Conservation (phyloP, 2,113 vertebrate genomes). For the Thryonomys swinderianus region DNA sequence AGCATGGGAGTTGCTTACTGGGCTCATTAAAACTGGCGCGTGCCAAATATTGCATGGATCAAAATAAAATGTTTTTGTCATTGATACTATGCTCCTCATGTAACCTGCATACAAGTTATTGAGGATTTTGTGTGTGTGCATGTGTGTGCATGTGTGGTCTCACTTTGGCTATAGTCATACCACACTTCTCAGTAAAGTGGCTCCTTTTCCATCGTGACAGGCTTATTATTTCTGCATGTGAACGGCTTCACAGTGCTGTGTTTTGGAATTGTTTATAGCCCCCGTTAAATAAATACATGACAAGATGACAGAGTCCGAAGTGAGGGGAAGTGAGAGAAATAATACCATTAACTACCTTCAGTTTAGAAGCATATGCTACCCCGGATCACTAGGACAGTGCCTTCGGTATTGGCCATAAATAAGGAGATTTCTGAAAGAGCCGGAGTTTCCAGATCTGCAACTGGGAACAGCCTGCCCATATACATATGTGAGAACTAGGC, state of each 20-base stretch:
- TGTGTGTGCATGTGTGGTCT: neutral
- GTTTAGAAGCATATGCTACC: neutral
- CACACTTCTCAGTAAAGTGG: conserved; percentile 29
- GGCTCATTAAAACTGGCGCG: conserved; percentile 54
- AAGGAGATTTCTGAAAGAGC: neutral
- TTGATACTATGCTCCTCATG: neutral
- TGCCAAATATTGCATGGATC: neutral
- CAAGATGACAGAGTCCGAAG: conserved; percentile 47
- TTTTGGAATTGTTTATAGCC: conserved; percentile 52
- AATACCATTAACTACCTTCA: neutral
- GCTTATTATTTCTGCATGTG: conserved; percentile 58
- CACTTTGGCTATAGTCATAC: neutral
- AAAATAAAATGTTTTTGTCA: conserved; percentile 50
- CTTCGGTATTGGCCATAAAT: neutral
- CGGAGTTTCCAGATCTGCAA: conserved; percentile 8
- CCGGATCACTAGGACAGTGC: neutral
- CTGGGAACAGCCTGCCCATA: neutral
- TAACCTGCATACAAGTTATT: conserved; percentile 38
- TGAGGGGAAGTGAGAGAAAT: conserved; percentile 34
- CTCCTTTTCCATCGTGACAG: conserved; percentile 38
- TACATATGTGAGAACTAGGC: neutral
- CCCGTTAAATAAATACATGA: conserved; percentile 55
- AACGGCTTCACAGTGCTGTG: conserved; percentile 46
- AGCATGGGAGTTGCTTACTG: conserved; percentile 26
- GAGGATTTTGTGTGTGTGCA: neutral